Percentiles rank a stretch among this genome's conserved stretches.
phyloP scores from a whole-genome alignment of 2,888 invertebrate species.

The Lasioglossum lativentre region DNA sequence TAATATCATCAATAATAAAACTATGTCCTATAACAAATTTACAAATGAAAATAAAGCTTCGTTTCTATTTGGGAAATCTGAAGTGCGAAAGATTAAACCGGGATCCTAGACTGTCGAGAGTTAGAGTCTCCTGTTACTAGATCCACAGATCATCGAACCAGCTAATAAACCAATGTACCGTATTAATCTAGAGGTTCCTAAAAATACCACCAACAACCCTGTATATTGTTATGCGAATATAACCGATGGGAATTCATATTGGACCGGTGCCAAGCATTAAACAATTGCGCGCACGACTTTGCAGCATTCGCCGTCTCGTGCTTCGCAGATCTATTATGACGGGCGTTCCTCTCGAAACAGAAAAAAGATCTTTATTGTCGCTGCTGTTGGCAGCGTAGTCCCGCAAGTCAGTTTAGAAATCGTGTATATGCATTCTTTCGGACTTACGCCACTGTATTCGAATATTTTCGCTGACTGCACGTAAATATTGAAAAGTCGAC shows the following conservation, averaged over 20 bases:
- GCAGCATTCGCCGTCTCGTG: conserved; percentile 14
- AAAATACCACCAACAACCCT: conserved; percentile 11
- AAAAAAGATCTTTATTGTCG: conserved; percentile 22
- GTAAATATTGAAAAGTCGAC: neutral
- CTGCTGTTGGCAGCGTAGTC: neutral
- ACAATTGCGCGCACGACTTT: conserved; percentile 29
- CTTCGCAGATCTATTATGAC: neutral
- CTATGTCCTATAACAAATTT: neutral
- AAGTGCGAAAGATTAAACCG: neutral
- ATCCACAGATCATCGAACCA: conserved; percentile 7
- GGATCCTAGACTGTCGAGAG: neutral
- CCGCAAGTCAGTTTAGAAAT: neutral
- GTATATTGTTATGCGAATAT: conserved; percentile 22
- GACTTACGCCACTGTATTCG: neutral
- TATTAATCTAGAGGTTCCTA: conserved; percentile 19
- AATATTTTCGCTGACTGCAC: neutral
- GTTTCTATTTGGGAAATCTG: neutral
- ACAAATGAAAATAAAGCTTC: neutral
- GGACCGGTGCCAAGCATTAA: conserved; percentile 35
- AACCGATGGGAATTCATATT: conserved; percentile 43
- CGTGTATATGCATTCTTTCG: neutral
- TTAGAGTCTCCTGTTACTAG: neutral
- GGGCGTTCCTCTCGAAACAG: conserved; percentile 11
- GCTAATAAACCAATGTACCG: neutral
- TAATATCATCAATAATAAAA: neutral